These are phyloP conservation scores for Eupeodes luniger DNA, from an alignment of 2,888 invertebrate genomes.

Conservation along the genomic window DNA sequence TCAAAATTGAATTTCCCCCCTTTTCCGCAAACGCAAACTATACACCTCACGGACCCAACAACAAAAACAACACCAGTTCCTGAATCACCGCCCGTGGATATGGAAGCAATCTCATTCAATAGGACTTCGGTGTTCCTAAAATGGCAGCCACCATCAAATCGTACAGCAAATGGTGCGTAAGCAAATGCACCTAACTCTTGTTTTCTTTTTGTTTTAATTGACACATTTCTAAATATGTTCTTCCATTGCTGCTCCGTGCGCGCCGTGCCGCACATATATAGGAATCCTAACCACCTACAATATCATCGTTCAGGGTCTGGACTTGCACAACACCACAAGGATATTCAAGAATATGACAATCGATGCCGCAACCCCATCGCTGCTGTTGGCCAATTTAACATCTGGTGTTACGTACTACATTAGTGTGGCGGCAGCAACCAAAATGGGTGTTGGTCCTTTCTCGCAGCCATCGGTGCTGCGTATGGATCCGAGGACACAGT, in stretches of 20 bases:
- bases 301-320: slow-evolving; percentile 87
- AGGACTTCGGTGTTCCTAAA: slow-evolving; percentile 91
- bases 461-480: slow-evolving; percentile 88
- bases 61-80: slow-evolving; percentile 87
- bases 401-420: slow-evolving; percentile 93
- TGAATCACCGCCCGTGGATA: slow-evolving; percentile 91
- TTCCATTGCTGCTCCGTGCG: background rate
- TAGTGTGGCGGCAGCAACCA: slow-evolving; percentile 92
- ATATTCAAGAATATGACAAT: slow-evolving; percentile 90
- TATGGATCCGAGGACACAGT: slow-evolving; percentile 86
- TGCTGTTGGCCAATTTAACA: slow-evolving; percentile 92
- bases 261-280: slow-evolving; percentile 59
- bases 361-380: slow-evolving; percentile 88
- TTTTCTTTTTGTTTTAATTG: slow-evolving; percentile 59
- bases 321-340: slow-evolving; percentile 86
- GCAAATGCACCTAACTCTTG: slow-evolving; percentile 33
- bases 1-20: slow-evolving; percentile 67
- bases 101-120: slow-evolving; percentile 93
- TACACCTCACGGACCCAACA: background rate
- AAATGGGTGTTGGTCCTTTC: slow-evolving; percentile 92
- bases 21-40: background rate
- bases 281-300: slow-evolving; percentile 91
- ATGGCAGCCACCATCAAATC: slow-evolving; percentile 92
- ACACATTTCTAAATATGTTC: slow-evolving; percentile 54
- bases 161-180: slow-evolving; percentile 89